Evolutionary conservation across 2,113 vertebrate species (phyloP).

Genomic region (Gallinago media): DNA sequence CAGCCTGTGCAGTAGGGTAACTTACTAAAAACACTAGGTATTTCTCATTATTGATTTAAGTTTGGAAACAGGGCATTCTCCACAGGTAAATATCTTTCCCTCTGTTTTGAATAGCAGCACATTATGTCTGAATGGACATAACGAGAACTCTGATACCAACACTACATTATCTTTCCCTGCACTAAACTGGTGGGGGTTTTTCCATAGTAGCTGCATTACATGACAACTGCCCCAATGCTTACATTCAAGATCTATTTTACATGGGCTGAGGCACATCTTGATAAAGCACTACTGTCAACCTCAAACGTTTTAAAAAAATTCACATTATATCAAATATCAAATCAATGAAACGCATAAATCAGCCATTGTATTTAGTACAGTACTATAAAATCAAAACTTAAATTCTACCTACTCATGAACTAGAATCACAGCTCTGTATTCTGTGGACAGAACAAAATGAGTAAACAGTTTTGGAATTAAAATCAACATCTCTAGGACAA

Average conservation of each 20-base stretch:
- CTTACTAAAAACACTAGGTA: rapidly evolving
- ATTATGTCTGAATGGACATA: background rate
- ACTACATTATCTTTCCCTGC: background rate
- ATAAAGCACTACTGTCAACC: background rate
- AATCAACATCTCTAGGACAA: background rate
- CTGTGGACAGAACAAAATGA: background rate
- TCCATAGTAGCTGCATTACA: background rate
- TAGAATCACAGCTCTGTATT: background rate
- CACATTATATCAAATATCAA: background rate
- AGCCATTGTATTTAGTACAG: background rate
- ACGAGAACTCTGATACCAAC: background rate
- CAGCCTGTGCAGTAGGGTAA: background rate
- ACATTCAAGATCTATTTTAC: background rate
- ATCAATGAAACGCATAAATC: background rate
- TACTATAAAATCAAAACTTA: background rate
- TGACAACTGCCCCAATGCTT: background rate
- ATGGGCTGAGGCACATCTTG: background rate
- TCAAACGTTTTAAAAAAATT: background rate
- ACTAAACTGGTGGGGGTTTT: background rate
- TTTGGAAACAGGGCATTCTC: background rate
- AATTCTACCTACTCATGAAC: background rate
- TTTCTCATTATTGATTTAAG: background rate
- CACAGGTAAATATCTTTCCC: background rate
- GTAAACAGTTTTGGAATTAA: background rate
- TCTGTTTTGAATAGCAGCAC: rapidly evolving